Evolutionary conservation across 1,140 invertebrate species (phyloP).

Genomic region (Mizuhopecten yessoensis): DNA sequence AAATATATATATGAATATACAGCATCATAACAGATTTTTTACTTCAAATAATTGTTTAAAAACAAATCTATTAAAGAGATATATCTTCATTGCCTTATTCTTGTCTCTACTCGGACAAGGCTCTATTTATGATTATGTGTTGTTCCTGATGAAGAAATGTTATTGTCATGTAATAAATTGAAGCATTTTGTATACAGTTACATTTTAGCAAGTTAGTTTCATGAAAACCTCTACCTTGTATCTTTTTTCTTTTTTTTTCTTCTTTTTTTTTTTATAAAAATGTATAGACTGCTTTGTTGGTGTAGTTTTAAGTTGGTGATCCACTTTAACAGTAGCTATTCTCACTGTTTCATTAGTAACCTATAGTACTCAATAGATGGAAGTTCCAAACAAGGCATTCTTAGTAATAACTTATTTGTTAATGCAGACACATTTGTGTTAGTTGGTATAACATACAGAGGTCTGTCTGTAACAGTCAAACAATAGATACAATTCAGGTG

Average conservation of each 20-base stretch:
- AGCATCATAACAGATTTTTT: neutral
- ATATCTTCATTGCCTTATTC: constrained; percentile 34
- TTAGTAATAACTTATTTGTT: no score
- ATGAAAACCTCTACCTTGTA: neutral
- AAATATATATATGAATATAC: neutral
- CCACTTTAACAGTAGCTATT: neutral
- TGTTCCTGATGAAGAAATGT: neutral
- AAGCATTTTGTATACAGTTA: neutral
- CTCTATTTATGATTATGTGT: neutral
- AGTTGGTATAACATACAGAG: no score
- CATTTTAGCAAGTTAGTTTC: neutral
- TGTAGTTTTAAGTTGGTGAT: neutral
- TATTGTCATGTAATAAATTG: neutral
- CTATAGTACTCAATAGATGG: no score
- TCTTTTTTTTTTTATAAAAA: no score
- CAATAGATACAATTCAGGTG: no score
- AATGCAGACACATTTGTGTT: no score
- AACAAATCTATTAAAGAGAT: constrained; percentile 11
- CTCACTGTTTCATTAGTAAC: no score
- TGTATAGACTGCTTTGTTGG: no score
- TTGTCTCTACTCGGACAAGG: neutral
- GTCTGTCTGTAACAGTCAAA: no score
- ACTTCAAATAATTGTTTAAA: neutral
- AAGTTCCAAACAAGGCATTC: no score
- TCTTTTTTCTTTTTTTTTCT: no score